Base-by-base conservation (phyloP, 2,113 vertebrate species). In the Upupa epops region DNA sequence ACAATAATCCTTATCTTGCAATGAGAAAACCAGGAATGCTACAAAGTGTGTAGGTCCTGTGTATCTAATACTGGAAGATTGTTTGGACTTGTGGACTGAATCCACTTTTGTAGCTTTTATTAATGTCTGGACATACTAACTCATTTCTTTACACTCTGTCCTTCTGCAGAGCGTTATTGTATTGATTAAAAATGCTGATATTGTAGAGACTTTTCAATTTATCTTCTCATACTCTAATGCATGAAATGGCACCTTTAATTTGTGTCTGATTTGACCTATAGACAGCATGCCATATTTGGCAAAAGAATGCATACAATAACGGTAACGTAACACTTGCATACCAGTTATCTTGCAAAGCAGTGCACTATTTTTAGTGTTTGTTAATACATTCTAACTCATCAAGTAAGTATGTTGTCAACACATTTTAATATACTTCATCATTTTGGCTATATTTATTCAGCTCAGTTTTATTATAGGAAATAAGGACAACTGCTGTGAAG, bases 281-380 rank as follows among this genome's bases (percentile, higher is more conserved):
- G 86, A 74, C 32, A 45, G 37, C 48, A 81, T 91, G 89, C 98
- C 97, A 93, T 98, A 97, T 98, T 97, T 97, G 97, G 97, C 76
- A 95, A 90, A 98, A 97, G 96, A 97, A 98, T 97, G 97, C 96
- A 82, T 94, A 97, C 91, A 96, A 91, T 96, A 97, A 96, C 87
- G 83, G 96, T 97, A 96, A 97, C 1, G 49, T 95, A 96, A 96
- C 92, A 90, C 97, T 97, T 96, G 93, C 90, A 82, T 93, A 88
- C 90, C 84, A 79, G 92, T 97, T 97, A 87, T 74, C 89, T 94
- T 96, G 96, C 94, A 92, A 93, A 97, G 90, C 51, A 3, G 61
- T 64, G 61, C 76, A 83, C 95, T 98, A 96, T 97, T 97, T 97
- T 98, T 98, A 96, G 96, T 77, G 87, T 60, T 92, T 83, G 82